These are phyloP conservation scores for Hydropotes inermis DNA, from an alignment of 2,113 vertebrate species.

Conservation along the genomic window DNA sequence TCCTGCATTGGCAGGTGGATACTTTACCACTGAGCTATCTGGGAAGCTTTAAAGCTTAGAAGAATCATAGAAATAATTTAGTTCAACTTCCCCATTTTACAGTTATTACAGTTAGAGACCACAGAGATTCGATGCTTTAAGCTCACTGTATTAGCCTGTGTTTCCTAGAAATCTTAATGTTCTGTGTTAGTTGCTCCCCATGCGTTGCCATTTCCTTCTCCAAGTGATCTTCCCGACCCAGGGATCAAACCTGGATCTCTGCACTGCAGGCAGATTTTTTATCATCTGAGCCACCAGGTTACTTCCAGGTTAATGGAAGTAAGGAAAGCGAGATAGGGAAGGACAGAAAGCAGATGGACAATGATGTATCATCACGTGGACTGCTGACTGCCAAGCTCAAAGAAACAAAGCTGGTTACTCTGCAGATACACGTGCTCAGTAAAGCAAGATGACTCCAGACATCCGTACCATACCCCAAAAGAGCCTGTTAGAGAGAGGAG, in stretches of 20 bases:
- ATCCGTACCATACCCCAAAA: background rate
- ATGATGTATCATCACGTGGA: background rate
- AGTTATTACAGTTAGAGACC: background rate
- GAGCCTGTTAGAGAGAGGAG: background rate
- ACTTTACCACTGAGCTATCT: background rate
- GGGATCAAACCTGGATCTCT: background rate
- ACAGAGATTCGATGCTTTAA: background rate
- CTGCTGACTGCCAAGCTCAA: background rate
- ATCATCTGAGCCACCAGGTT: background rate
- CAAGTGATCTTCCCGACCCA: background rate
- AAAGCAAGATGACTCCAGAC: background rate
- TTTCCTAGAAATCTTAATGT: background rate
- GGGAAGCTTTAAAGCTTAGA: background rate
- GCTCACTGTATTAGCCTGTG: background rate
- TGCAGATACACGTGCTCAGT: background rate
- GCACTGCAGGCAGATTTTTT: background rate
- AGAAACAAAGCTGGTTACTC: background rate
- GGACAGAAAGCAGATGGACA: background rate
- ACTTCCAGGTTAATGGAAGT: background rate
- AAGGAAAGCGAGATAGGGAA: background rate
- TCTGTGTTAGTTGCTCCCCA: background rate
- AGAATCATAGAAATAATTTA: conserved; percentile 1
- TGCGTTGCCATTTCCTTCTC: background rate
- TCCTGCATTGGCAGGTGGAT: background rate
- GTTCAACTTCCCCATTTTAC: background rate